Evolutionary conservation across 2,113 vertebrate genomes (phyloP).

Genomic region (Tragelaphus strepsiceros): DNA sequence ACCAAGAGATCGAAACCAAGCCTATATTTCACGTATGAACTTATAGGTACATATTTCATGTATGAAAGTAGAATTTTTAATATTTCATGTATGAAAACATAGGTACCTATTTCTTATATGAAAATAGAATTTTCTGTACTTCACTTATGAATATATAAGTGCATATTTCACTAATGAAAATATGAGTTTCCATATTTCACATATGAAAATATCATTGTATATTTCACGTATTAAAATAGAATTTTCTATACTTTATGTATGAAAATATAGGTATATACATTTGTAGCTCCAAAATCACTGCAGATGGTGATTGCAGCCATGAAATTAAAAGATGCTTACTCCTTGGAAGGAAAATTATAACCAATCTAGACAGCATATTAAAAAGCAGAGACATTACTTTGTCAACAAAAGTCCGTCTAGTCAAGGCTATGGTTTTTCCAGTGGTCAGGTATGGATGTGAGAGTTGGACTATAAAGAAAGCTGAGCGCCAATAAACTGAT

Average conservation of each 20-base stretch:
- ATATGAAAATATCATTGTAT: background rate
- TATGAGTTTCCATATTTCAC: background rate
- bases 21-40: background rate
- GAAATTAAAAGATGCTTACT: no score
- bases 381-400: no score
- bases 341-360: no score
- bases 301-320: no score
- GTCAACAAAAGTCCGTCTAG: no score
- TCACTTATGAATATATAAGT: background rate
- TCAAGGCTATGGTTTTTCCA: no score
- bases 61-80: background rate
- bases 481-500: fast-evolving
- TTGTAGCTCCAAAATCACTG: background rate
- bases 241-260: background rate
- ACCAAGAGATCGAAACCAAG: background rate
- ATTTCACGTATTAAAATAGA: background rate
- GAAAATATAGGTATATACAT: background rate
- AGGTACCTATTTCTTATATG: background rate
- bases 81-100: background rate
- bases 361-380: no score
- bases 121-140: background rate
- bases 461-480: no score
- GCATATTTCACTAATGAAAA: background rate
- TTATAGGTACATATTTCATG: background rate
- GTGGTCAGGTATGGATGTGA: no score